Conservation (phyloP, 2,888 invertebrate species). For the Cheilosia grossa region DNA sequence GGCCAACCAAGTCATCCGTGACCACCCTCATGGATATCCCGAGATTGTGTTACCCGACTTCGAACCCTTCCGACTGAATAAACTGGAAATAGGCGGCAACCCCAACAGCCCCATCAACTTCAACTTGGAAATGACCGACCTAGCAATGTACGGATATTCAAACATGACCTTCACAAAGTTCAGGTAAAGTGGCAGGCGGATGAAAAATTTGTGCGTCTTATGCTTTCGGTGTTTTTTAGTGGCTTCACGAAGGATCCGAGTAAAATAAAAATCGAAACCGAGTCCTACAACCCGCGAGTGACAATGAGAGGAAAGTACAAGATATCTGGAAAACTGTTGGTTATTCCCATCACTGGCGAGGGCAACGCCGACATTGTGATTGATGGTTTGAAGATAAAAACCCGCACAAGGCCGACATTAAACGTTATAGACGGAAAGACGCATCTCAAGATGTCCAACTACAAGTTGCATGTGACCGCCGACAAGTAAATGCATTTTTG, state of each 20-base stretch:
- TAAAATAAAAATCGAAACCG: slow-evolving; percentile 73
- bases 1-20: slow-evolving; percentile 60
- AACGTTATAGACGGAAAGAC: slow-evolving; percentile 76
- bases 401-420: slow-evolving; percentile 65
- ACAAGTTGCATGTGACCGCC: slow-evolving; percentile 69
- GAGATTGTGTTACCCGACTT: slow-evolving; percentile 68
- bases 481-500: slow-evolving; percentile 72
- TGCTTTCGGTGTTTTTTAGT: slow-evolving; percentile 40
- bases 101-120: slow-evolving; percentile 75
- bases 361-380: slow-evolving; percentile 76
- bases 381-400: slow-evolving; percentile 57
- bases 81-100: slow-evolving; percentile 73
- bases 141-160: slow-evolving; percentile 74
- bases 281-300: slow-evolving; percentile 41
- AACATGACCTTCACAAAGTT: slow-evolving; percentile 66
- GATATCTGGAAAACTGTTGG: slow-evolving; percentile 77
- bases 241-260: slow-evolving; percentile 76
- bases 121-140: slow-evolving; percentile 75
- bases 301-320: slow-evolving; percentile 77
- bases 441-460: slow-evolving; percentile 74
- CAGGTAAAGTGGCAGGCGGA: background rate
- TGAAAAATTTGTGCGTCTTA: too few species aligned
- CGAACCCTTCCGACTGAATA: slow-evolving; percentile 75
- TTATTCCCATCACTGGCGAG: slow-evolving; percentile 77
- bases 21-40: slow-evolving; percentile 75